These are phyloP conservation scores for Embiotoca jacksoni DNA, from an alignment of 2,113 vertebrate species.

Conservation along the genomic window DNA sequence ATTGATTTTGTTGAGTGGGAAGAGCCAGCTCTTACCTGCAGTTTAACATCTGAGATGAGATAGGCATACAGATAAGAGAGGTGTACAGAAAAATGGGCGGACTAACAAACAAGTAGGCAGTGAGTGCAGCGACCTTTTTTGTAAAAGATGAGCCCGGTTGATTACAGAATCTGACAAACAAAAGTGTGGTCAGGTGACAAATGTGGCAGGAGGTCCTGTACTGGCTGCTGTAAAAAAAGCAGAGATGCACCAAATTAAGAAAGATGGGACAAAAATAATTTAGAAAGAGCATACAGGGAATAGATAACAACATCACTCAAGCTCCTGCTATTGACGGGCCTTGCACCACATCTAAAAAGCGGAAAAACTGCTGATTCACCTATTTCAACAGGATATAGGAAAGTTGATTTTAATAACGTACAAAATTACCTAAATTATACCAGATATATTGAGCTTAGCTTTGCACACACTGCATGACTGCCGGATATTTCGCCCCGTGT, in stretches of 20 bases:
- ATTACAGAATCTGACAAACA: constrained; percentile 46
- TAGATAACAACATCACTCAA: constrained; percentile 20
- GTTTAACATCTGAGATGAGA: constrained; percentile 22
- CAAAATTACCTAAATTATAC: constrained; percentile 1
- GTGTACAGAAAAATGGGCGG: constrained; percentile 27
- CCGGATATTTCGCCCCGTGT: constrained; percentile 50
- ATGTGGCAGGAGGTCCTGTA: neutral
- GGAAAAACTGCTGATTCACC: neutral
- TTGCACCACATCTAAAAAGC: too few species aligned
- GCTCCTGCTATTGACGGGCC: neutral
- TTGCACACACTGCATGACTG: constrained; percentile 12
- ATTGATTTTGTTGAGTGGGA: neutral
- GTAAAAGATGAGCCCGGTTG: constrained; percentile 12
- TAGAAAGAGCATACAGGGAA: neutral
- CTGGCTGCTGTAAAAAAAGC: neutral
- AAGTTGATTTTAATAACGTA: neutral
- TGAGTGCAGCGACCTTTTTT: constrained; percentile 48
- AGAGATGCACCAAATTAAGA: neutral
- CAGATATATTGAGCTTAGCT: constrained; percentile 26
- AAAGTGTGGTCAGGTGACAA: constrained; percentile 26
- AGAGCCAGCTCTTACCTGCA: neutral
- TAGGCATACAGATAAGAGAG: constrained; percentile 16
- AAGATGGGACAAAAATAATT: neutral
- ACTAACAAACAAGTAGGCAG: constrained; percentile 36
- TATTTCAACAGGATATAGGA: neutral